These are phyloP conservation scores for Drosophila kuntzei DNA, from an alignment of 2,888 invertebrate genomes.

Conservation along the genomic window DNA sequence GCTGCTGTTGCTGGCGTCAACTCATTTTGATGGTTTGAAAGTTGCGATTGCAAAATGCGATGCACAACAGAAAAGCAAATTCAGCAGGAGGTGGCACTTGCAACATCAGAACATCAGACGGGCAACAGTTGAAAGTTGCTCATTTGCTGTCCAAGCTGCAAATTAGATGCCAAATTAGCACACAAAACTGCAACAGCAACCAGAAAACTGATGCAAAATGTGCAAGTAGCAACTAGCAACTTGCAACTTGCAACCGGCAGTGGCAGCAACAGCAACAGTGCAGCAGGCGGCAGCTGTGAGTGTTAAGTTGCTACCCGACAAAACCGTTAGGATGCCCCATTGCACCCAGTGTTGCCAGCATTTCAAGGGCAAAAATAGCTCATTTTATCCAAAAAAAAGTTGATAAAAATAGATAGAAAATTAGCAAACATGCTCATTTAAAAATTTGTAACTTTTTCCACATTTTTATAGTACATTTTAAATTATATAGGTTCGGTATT, in stretches of 20 bases:
- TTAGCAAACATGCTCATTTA: no score
- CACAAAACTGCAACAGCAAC: slow-evolving; percentile 47
- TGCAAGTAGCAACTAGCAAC: slow-evolving; percentile 22
- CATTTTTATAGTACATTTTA: no score
- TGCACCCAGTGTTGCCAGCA: slow-evolving; percentile 16
- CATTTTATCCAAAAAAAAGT: background rate
- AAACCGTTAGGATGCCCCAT: slow-evolving; percentile 54
- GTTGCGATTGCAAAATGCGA: slow-evolving; percentile 54
- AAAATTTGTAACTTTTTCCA: no score
- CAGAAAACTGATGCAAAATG: slow-evolving; percentile 53
- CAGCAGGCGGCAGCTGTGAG: slow-evolving; percentile 39
- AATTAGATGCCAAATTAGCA: slow-evolving; percentile 79
- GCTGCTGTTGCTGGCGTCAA: slow-evolving; percentile 53
- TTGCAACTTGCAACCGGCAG: slow-evolving; percentile 5
- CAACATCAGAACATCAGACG: slow-evolving; percentile 19
- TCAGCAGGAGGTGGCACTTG: slow-evolving; percentile 41
- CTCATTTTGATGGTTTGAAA: slow-evolving; percentile 73
- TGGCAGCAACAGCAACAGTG: background rate
- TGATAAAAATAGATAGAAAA: background rate
- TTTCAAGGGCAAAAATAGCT: background rate
- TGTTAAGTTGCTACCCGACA: slow-evolving; percentile 70
- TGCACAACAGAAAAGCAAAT: slow-evolving; percentile 53
- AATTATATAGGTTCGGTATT: no score
- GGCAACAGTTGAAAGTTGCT: slow-evolving; percentile 42
- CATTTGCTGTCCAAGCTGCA: slow-evolving; percentile 71